Percentiles rank a stretch among this genome's conserved stretches.
phyloP scores from a whole-genome alignment of 2,113 vertebrate species.

The Cisticola juncidis region DNA sequence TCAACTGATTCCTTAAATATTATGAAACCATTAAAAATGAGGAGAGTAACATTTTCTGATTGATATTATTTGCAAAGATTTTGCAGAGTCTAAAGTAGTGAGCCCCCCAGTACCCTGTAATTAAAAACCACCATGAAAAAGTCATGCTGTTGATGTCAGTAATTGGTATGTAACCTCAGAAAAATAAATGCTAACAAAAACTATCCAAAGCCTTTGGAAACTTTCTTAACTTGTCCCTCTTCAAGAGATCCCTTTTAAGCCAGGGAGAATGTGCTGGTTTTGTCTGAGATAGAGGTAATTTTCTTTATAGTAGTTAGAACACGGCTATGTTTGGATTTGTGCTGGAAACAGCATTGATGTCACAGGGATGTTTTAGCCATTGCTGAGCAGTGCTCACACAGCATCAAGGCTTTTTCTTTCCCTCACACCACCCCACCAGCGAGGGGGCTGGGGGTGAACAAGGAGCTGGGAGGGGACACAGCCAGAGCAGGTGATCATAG shows the following conservation, averaged over 20 bases:
- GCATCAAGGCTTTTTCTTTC: not conserved
- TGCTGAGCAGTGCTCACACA: not conserved
- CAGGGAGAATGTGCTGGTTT: not conserved
- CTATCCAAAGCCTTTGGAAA: not conserved
- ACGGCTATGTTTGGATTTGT: not conserved
- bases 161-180: not conserved
- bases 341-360: not conserved
- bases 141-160: not conserved
- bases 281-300: not conserved
- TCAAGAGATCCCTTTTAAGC: not conserved
- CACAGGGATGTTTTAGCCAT: not conserved
- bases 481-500: not conserved
- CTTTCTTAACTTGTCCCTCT: not conserved
- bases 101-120: not conserved
- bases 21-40: not conserved
- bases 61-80: constrained; percentile 11
- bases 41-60: not conserved
- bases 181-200: not conserved
- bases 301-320: not conserved
- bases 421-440: fast-evolving
- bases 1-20: not conserved
- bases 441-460: not conserved
- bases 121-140: constrained; percentile 2
- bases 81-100: not conserved
- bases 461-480: not conserved